These are phyloP conservation scores for Aphrophora alni DNA, from an alignment of 2,888 invertebrate species.

Conservation along the genomic window DNA sequence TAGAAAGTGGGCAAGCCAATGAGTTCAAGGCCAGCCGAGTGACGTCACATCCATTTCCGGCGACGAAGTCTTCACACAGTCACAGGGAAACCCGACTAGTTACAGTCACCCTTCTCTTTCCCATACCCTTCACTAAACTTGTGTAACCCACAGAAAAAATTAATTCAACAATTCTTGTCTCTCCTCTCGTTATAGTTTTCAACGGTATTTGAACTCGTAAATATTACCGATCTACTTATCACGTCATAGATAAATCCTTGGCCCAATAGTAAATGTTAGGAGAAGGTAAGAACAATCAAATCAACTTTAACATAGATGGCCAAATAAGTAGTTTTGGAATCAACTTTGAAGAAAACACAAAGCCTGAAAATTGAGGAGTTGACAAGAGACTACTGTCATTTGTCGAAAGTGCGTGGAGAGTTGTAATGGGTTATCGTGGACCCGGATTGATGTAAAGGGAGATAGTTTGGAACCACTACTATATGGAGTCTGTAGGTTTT, in stretches of 20 bases:
- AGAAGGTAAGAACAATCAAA: background rate
- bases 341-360: too few species aligned
- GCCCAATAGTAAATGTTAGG: slow-evolving; percentile 9
- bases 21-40: slow-evolving; percentile 33
- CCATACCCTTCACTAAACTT: background rate
- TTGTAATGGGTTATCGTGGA: too few species aligned
- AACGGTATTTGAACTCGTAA: background rate
- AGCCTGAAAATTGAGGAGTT: too few species aligned
- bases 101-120: background rate
- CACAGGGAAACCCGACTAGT: too few species aligned
- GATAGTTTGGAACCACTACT: too few species aligned
- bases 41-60: background rate
- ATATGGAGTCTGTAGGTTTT: too few species aligned
- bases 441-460: too few species aligned
- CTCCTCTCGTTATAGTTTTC: background rate
- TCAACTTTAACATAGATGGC: too few species aligned
- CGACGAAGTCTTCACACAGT: background rate
- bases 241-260: background rate
- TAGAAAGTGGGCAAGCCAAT: slow-evolving; percentile 30
- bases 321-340: too few species aligned
- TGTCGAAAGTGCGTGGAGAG: too few species aligned
- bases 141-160: background rate
- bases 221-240: background rate
- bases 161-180: background rate
- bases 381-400: too few species aligned